Evolutionary conservation across 64 coral and sea anemone genomes (phyloP).

Genomic region (Trachythela sp.): DNA sequence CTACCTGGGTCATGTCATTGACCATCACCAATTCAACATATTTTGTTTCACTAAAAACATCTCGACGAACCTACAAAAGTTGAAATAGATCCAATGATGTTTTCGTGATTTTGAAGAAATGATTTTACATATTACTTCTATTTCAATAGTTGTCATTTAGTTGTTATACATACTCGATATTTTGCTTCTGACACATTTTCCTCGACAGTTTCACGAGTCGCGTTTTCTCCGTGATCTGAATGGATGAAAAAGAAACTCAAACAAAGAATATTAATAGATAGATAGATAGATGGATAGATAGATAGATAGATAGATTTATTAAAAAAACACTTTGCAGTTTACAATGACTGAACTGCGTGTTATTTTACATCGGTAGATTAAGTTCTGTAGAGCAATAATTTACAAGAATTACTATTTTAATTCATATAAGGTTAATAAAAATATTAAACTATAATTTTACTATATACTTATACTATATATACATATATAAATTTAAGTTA

Average conservation of each 20-base stretch:
- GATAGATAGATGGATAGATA: too few species aligned
- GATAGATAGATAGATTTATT: too few species aligned
- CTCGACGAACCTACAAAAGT: background rate
- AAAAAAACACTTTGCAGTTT: too few species aligned
- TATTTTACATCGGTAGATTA: too few species aligned
- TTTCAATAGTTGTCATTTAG: background rate
- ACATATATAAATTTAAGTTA: too few species aligned
- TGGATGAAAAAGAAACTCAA: background rate
- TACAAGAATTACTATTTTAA: too few species aligned
- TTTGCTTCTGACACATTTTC: background rate
- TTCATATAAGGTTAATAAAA: too few species aligned
- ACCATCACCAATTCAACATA: slow-evolving; percentile 49
- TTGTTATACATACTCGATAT: background rate
- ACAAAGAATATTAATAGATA: background rate
- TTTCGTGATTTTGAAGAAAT: background rate
- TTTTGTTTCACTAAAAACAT: slow-evolving; percentile 40
- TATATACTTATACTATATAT: too few species aligned
- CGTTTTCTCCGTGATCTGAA: background rate
- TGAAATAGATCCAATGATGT: background rate
- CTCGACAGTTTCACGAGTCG: background rate
- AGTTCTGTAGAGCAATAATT: too few species aligned
- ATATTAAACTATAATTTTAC: too few species aligned
- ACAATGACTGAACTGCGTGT: too few species aligned
- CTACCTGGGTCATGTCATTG: slow-evolving; percentile 34
- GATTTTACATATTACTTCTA: background rate